A percentile compares a stretch with the other conserved stretches of the same genome.
phyloP scores from a whole-genome alignment of 1,140 invertebrate species.

The Brachionus calyciflorus region DNA sequence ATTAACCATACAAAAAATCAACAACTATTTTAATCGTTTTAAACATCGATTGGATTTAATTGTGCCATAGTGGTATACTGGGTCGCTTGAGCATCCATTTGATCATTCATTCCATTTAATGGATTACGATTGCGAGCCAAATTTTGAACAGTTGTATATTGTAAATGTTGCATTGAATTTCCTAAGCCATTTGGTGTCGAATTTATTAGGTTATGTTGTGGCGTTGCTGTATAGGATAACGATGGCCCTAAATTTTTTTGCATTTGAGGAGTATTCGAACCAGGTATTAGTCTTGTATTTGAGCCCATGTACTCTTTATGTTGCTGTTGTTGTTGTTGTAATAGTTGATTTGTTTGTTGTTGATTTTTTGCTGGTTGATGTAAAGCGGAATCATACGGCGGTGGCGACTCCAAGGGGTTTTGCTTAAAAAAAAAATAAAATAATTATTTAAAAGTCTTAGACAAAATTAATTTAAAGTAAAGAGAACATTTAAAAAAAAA shows the following conservation, averaged over 20 bases:
- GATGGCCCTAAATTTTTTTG: constrained; percentile 1
- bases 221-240: constrained; percentile 22
- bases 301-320: constrained; percentile 40
- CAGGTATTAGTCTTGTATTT: background rate
- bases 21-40: constrained; percentile 4
- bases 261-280: background rate
- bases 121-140: constrained; percentile 38
- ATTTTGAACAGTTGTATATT: constrained; percentile 46
- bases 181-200: background rate
- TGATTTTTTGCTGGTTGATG: constrained; percentile 36
- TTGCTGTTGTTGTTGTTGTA: constrained; percentile 15
- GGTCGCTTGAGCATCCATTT: constrained; percentile 16
- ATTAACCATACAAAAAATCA: background rate
- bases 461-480: background rate
- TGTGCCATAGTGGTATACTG: constrained; percentile 45
- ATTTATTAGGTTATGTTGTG: background rate
- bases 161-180: constrained; percentile 35
- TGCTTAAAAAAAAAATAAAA: constrained; percentile 21
- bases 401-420: constrained; percentile 46
- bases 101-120: constrained; percentile 30
- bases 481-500: background rate
- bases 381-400: constrained; percentile 41
- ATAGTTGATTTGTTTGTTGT: background rate
- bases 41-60: constrained; percentile 46
- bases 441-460: background rate